These are phyloP conservation scores for Orchesella flavescens DNA, from an alignment of 2,888 invertebrate genomes.

Conservation along the genomic window DNA sequence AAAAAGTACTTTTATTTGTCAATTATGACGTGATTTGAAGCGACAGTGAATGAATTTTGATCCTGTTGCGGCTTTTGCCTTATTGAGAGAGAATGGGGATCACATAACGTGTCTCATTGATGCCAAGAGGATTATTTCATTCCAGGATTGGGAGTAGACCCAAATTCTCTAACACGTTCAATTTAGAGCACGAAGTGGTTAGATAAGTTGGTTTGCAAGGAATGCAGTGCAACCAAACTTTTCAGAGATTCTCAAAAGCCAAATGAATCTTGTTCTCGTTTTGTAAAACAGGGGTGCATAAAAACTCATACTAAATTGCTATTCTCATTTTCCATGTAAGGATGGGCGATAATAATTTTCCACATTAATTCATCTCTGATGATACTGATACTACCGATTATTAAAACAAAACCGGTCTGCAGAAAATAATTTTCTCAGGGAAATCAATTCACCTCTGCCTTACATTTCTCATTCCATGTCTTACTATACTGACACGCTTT, in stretches of 20 bases:
- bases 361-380: slow-evolving; percentile 46
- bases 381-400: background rate
- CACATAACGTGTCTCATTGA: background rate
- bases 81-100: background rate
- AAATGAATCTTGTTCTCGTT: too few relatives aligned
- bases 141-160: slow-evolving; percentile 47
- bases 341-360: background rate
- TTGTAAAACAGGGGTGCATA: too few relatives aligned
- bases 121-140: slow-evolving; percentile 18
- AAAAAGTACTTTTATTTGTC: background rate
- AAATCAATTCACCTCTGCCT: background rate
- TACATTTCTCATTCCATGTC: background rate
- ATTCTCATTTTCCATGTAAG: background rate
- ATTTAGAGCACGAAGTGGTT: slow-evolving; percentile 16
- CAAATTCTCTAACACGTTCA: background rate
- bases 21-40: background rate
- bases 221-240: too few relatives aligned
- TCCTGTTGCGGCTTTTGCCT: background rate
- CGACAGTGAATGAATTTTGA: background rate
- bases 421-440: slow-evolving; percentile 36
- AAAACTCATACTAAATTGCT: background rate
- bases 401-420: slow-evolving; percentile 47
- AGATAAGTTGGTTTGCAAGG: background rate
- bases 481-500: slow-evolving; percentile 10
- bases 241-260: too few relatives aligned